Base-by-base conservation (phyloP, 1,140 invertebrate species). In the roundworm (Caenorhabditis elegans) region DNA sequence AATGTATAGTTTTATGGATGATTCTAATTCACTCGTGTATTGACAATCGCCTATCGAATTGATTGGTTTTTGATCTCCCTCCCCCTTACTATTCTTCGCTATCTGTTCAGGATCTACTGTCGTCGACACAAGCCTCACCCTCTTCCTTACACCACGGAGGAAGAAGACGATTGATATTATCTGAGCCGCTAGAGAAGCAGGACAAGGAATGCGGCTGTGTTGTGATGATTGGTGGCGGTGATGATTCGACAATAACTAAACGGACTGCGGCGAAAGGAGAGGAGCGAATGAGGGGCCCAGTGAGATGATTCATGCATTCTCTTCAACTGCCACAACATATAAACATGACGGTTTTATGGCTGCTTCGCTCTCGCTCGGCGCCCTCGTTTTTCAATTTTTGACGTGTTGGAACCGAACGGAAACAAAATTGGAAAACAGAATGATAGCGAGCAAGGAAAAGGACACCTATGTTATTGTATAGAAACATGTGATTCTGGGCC, bases 171-270 rank as follows among this genome's bases (percentile, higher is more conserved):
- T 22, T 70, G 60, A 70, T 70, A 70, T 70, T 39, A 70, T 70
- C 60, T 70, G 28, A 8, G 53, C 31, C 28, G 47, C 5, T 15
- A 15, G 31, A 34, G 55, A 28, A 34, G 6, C 28, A 28, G 8
- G 31, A 39, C 10, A 70, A 39, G n/a, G 60, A 70, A 39, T 39
- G 34, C 60, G 60, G 53, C 26, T 39, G 60, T 17, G 22, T 26
- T 11, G 3, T 39, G 55, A 34, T 34, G 55, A 15, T 34, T 19
- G 13, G 17, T 17, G 55, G 24, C 26, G 53, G 34, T 34, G 60
- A 39, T 70, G 31, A 70, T 70, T 70, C 13, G 60, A 70, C 60
- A 70, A 70, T 70, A 34, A 60, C 53, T 60, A 34, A 60, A 34
- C 28, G 53, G 53, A 70, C 31, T 13, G n/a, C 34, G n/a, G 22